phyloP scores from a whole-genome alignment of 2,888 invertebrate genomes.

The Augochlorella aurata region DNA sequence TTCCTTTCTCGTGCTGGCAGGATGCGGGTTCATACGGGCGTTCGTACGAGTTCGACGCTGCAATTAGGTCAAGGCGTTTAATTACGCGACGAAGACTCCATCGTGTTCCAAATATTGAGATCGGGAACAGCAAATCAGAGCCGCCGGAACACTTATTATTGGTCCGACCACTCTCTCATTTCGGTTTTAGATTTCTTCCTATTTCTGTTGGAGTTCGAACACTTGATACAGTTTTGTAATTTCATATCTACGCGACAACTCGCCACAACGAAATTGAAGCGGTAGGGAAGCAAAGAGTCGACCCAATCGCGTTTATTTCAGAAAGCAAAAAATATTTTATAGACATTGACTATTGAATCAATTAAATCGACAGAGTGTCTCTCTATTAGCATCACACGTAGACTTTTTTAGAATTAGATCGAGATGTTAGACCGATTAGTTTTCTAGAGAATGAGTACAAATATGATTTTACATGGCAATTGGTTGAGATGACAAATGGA shows the following conservation, averaged over 20 bases:
- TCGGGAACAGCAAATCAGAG: slow-evolving; percentile 6
- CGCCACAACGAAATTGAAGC: neutral
- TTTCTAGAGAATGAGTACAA: too few relatives aligned
- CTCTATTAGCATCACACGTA: too few relatives aligned
- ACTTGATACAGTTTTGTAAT: neutral
- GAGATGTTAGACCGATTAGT: too few relatives aligned
- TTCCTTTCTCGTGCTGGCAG: slow-evolving; percentile 48
- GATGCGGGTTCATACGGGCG: slow-evolving; percentile 51
- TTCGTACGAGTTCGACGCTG: slow-evolving; percentile 35
- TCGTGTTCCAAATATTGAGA: slow-evolving; percentile 37
- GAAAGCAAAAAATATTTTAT: too few relatives aligned
- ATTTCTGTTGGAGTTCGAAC: neutral
- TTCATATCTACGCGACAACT: neutral
- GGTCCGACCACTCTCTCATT: neutral
- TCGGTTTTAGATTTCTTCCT: neutral
- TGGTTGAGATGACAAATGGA: too few relatives aligned
- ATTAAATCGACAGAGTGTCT: too few relatives aligned
- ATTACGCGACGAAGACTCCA: slow-evolving; percentile 36
- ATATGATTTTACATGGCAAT: too few relatives aligned
- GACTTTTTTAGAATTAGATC: too few relatives aligned
- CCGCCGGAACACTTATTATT: neutral
- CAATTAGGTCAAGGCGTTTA: slow-evolving; percentile 56
- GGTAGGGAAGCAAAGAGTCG: neutral
- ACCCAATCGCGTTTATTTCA: too few relatives aligned
- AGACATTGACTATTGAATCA: too few relatives aligned